Evolutionary conservation across 1,140 invertebrate genomes (phyloP).

Genomic region (Megalopta genalis): DNA sequence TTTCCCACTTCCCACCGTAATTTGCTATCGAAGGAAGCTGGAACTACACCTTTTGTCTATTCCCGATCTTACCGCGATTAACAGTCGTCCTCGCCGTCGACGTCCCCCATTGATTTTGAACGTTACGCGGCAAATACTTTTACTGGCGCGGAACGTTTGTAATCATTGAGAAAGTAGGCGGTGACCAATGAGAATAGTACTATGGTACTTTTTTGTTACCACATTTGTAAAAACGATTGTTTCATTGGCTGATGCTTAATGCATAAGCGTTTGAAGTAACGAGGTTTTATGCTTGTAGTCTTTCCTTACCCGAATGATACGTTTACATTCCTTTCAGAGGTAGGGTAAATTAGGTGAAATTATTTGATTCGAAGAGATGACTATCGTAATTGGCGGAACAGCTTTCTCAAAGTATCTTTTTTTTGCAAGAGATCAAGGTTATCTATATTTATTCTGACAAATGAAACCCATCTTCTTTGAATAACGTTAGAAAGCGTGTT

Average conservation of each 20-base stretch:
- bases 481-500: too few relatives aligned
- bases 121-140: conserved; percentile 35
- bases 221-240: background rate
- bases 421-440: too few relatives aligned
- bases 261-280: background rate
- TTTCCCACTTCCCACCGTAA: conserved; percentile 44
- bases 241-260: background rate
- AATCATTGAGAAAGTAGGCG: conserved; percentile 4
- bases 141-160: conserved; percentile 29
- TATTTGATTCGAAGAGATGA: too few relatives aligned
- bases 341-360: too few relatives aligned
- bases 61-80: background rate
- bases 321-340: too few relatives aligned
- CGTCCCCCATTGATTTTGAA: conserved; percentile 1
- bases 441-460: too few relatives aligned
- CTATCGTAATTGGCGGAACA: too few relatives aligned
- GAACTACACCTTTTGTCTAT: conserved; percentile 10
- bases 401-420: too few relatives aligned
- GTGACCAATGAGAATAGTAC: conserved; percentile 28
- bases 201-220: background rate
- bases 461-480: too few relatives aligned
- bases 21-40: conserved; percentile 27
- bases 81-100: background rate
- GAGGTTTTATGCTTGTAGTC: background rate
- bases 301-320: too few relatives aligned